phyloP scores from a whole-genome alignment of 2,113 vertebrate species.

The Bubalus kerabau region DNA sequence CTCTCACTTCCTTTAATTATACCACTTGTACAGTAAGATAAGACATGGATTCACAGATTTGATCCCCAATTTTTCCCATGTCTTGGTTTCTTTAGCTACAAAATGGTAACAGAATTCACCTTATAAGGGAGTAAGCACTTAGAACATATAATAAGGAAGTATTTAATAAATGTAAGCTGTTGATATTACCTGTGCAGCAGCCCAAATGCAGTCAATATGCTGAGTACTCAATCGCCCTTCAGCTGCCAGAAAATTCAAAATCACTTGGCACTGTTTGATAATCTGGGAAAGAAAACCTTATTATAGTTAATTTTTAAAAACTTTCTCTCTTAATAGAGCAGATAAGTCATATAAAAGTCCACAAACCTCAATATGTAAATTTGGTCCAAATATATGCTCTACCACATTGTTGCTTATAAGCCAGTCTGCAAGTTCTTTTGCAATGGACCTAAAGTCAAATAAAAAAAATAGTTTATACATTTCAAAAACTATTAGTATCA shows the following conservation, averaged over 20 bases:
- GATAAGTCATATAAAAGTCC: background rate
- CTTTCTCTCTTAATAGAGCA: background rate
- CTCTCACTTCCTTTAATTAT: background rate
- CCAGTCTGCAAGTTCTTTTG: constrained; percentile 99
- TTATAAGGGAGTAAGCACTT: background rate
- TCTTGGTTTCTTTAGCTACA: background rate
- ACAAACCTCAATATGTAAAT: constrained; percentile 99
- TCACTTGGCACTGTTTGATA: constrained; percentile 99
- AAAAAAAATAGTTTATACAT: constrained; percentile 29
- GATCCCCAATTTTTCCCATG: background rate
- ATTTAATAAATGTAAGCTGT: background rate
- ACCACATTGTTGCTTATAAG: constrained; percentile 98
- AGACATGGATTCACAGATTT: background rate
- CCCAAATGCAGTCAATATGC: constrained; percentile 99
- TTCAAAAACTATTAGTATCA: background rate
- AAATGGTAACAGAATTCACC: background rate
- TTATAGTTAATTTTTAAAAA: constrained; percentile 53
- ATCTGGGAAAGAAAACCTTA: constrained; percentile 85
- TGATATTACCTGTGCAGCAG: constrained; percentile 92
- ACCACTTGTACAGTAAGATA: background rate
- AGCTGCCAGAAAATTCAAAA: constrained; percentile 98
- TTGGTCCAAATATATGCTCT: constrained; percentile 99
- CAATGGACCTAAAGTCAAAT: constrained; percentile 89
- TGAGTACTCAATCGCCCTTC: constrained; percentile 97
- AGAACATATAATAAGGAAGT: background rate